Conservation (phyloP, 2,888 invertebrate species). For the Asteroscopus sphinx region DNA sequence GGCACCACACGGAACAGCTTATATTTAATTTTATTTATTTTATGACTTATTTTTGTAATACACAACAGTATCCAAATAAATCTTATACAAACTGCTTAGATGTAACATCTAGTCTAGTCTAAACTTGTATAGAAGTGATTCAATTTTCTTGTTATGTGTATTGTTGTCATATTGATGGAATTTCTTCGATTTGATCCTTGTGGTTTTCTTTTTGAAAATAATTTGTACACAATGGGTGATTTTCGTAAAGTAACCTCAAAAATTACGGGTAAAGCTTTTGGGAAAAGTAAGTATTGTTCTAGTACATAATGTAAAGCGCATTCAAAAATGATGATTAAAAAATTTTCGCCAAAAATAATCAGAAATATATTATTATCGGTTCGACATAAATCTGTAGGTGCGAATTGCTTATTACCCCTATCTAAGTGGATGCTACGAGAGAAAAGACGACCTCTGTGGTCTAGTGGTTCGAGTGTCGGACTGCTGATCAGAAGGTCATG, state of each 20-base stretch:
- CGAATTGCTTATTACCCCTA: no score
- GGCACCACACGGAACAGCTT: no score
- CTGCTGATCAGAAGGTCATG: no score
- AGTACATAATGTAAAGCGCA: background rate
- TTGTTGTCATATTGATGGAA: slow-evolving; percentile 36
- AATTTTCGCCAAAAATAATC: no score
- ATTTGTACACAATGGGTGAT: slow-evolving; percentile 23
- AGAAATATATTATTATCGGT: no score
- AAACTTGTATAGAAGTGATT: slow-evolving; percentile 20
- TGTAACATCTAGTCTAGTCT: slow-evolving; percentile 8
- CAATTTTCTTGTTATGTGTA: slow-evolving; percentile 44
- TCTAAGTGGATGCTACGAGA: no score
- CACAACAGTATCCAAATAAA: slow-evolving; percentile 25
- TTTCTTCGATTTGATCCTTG: slow-evolving; percentile 28
- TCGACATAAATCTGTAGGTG: background rate
- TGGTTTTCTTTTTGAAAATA: slow-evolving; percentile 43
- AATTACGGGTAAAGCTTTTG: background rate
- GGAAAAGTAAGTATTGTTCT: background rate
- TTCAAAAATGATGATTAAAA: no score
- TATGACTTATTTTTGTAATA: slow-evolving; percentile 26
- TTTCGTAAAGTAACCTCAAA: slow-evolving; percentile 2
- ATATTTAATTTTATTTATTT: slow-evolving; percentile 17
- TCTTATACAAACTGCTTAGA: slow-evolving; percentile 9
- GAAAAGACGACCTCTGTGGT: no score
- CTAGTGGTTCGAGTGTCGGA: no score